Conservation (phyloP, 2,113 vertebrate genomes). For the Climacteris rufus region DNA sequence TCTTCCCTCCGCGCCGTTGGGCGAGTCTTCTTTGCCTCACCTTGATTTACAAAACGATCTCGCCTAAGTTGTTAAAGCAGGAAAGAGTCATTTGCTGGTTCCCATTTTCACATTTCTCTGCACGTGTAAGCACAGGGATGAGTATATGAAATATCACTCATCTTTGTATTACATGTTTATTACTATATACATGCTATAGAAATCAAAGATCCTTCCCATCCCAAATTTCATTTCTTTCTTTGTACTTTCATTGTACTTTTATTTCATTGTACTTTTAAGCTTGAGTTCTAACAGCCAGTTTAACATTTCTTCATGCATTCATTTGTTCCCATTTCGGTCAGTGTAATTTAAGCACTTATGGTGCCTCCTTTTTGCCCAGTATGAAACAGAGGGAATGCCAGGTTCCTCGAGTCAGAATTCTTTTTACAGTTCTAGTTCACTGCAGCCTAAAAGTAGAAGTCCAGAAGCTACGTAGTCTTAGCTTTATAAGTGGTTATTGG, state of each 20-base stretch:
- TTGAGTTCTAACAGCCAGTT: neutral
- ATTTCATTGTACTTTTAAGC: neutral
- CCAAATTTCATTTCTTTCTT: neutral
- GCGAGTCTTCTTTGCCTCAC: constrained; percentile 88
- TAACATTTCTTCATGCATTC: neutral
- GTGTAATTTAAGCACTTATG: neutral
- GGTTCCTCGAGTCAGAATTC: neutral
- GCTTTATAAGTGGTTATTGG: neutral
- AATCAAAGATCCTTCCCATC: neutral
- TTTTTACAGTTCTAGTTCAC: neutral
- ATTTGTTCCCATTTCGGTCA: neutral
- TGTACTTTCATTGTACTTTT: neutral
- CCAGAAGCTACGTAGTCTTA: neutral
- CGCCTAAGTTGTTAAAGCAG: constrained; percentile 71
- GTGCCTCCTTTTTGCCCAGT: neutral
- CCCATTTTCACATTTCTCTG: neutral
- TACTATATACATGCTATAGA: neutral
- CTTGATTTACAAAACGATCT: constrained; percentile 86
- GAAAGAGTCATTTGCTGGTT: neutral
- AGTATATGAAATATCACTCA: neutral
- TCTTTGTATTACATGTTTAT: neutral
- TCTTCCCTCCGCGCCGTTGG: constrained; percentile 83
- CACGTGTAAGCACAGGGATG: accelerated
- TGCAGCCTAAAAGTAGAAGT: neutral
- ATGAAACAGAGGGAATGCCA: neutral